Base-by-base conservation (phyloP, 92 coral and sea anemone species). In the Porites lobata region DNA sequence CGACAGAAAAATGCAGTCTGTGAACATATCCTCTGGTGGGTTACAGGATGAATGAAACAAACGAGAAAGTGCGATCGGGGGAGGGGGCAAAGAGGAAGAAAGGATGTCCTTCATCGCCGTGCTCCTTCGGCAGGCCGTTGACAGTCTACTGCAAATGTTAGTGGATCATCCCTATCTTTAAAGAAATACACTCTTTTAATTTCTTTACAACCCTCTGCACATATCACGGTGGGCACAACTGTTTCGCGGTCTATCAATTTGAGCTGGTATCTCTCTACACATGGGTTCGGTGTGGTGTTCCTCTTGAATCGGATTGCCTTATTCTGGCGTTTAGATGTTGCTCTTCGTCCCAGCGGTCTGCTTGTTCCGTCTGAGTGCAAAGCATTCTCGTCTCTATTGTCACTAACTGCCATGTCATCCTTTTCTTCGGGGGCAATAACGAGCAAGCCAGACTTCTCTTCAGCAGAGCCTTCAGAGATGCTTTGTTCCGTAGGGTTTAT, bases 151-250 rank as follows among this genome's bases (percentile, higher is more conserved):
- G 61, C 58, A 71, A 82, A 14, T 9, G 59, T 43, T 38, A 69
- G 21, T 2, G 78, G 86, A 56, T 20, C 65, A 0, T 82, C 86
- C 59, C 86, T 70, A 10, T 82, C 47, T 6, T 20, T 14, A 0
- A 58, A 43, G 69, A 22, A 69, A 52, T 29, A 11, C 3, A 82
- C 19, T 61, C 78, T 22, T 17, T 32, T 69, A 18, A 32, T 58
- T 15, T 70, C 86, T 17, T 38, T 19, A 68, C 86, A 82, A 7
- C 78, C 86, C n/a, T 32, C 38, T n/a, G 68, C 78, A 29, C 86
- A 82, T 9, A 43, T 43, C 32, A 58, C 86, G 2, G 78, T 71
- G 8, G 17, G 3, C 2, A 71, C 22, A 7, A 19, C 69, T 9
- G 0, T 57, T 15, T 22, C 20, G 4, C 75, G 29, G 22, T 69